phyloP scores from a whole-genome alignment of 2,888 invertebrate species.

The Crepidodera aurea region DNA sequence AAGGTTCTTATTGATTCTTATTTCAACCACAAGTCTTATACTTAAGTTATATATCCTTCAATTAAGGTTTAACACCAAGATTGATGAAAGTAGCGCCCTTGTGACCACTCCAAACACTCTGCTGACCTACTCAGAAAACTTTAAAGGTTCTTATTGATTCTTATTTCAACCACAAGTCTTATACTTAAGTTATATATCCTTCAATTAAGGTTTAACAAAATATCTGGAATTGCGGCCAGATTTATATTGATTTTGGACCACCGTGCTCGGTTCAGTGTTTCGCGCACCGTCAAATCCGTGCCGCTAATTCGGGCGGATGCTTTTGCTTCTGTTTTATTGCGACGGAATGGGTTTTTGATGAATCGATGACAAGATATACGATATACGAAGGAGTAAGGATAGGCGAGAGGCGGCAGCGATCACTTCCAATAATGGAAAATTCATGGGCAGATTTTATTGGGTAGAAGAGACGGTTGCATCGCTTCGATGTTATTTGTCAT shows the following conservation, averaged over 20 bases:
- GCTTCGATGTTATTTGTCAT: constrained; percentile 2
- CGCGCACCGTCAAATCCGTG: constrained; percentile 38
- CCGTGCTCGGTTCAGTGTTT: constrained; percentile 29
- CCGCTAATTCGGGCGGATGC: constrained; percentile 37
- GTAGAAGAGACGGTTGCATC: constrained; percentile 16
- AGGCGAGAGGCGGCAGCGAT: constrained; percentile 21
- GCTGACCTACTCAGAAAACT: too few species aligned
- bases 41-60: too few species aligned
- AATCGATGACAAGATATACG: constrained; percentile 35
- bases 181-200: too few species aligned
- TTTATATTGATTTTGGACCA: not conserved
- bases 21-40: too few species aligned
- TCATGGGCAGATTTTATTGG: constrained; percentile 25
- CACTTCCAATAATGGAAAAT: constrained; percentile 29
- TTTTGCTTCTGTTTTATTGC: constrained; percentile 32
- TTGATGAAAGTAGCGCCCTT: too few species aligned
- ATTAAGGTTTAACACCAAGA: too few species aligned
- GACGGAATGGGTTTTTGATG: constrained; percentile 35
- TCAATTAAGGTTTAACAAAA: too few species aligned
- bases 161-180: too few species aligned
- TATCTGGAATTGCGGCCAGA: not conserved
- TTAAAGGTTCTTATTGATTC: too few species aligned
- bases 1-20: too few species aligned
- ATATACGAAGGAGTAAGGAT: constrained; percentile 12
- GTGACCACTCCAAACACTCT: too few species aligned